Evolutionary conservation across 1,140 invertebrate genomes (phyloP), one percentile per base, ranked within the genome.

Genomic region (Drosophila truncata): DNA sequence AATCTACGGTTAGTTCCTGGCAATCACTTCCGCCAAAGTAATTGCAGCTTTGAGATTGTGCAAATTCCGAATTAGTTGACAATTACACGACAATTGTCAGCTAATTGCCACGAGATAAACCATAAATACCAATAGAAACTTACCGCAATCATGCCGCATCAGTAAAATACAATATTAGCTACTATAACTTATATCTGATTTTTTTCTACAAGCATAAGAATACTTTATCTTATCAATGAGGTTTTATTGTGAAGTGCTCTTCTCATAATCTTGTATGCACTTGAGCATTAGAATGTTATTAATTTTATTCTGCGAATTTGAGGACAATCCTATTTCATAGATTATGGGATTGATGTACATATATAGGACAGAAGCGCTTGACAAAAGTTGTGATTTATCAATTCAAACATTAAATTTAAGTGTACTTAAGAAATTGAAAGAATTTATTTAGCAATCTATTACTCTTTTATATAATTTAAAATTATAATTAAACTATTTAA

Each of bases 31-130:
- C 49, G 63, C 35, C 63, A 25, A 44, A 49, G n/a, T 70, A 75
- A 77, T 81, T 81, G 57, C 60, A 9, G 49, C 20, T 27, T 10
- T 13, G 29, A 20, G 37, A 74, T 66, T 79, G 61, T 54, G 69
- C 52, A 73, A 72, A 72, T 71, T 37, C 23, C 44, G 80, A 87
- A 87, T 87, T 83, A 67, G 76, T 80, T 88, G 67, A 87, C 84
- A 86, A 86, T 86, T 88, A 72, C 69, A 64, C 72, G 59, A 62
- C 64, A 78, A 80, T 77, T 82, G 66, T 7, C 63, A 50, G 46
- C 25, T 63, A 52, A 75, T 73, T 81, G 55, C 18, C 2, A 16
- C 4, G 29, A 46, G 35, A 72, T 42, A n/a, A 31, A 5, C 18
- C 13, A 47, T 18, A 47, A 25, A 63, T 63, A 16, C 9, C 8